phyloP scores from a whole-genome alignment of 53 echinoderm and acorn worm species.

The Apostichopus leukothele region DNA sequence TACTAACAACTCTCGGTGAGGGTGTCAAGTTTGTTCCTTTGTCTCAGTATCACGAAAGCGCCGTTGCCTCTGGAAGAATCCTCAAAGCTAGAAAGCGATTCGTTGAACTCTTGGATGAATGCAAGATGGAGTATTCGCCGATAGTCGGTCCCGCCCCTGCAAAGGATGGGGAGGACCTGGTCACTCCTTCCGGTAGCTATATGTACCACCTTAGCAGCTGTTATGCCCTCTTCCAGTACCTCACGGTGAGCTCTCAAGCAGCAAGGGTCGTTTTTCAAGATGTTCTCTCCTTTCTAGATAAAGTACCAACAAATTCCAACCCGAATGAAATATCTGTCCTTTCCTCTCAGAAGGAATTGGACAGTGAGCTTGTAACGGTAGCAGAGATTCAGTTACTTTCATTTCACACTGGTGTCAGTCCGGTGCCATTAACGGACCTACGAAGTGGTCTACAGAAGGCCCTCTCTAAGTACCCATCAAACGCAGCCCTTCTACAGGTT shows the following conservation, averaged over 20 bases:
- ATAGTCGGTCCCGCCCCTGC: slow-evolving; percentile 34
- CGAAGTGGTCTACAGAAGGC: slow-evolving; percentile 77
- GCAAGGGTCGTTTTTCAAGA: slow-evolving; percentile 79
- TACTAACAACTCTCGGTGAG: slow-evolving; percentile 70
- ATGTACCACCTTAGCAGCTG: slow-evolving; percentile 68
- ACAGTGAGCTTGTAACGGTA: slow-evolving; percentile 66
- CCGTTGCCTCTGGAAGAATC: slow-evolving; percentile 64
- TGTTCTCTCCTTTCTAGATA: slow-evolving; percentile 55
- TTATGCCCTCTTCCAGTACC: slow-evolving; percentile 89
- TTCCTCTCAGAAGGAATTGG: slow-evolving; percentile 54
- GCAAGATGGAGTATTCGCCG: slow-evolving; percentile 41
- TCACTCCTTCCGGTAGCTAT: slow-evolving; percentile 54
- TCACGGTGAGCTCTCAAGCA: slow-evolving; percentile 85
- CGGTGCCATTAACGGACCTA: slow-evolving; percentile 63
- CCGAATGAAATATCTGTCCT: slow-evolving; percentile 22
- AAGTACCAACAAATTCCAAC: slow-evolving; percentile 23
- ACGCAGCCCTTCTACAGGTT: slow-evolving; percentile 64
- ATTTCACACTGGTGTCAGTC: slow-evolving; percentile 61
- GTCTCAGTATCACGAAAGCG: slow-evolving; percentile 48
- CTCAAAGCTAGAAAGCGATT: slow-evolving; percentile 78
- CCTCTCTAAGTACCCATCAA: slow-evolving; percentile 63
- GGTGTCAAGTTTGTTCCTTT: slow-evolving; percentile 59
- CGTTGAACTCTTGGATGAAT: slow-evolving; percentile 50
- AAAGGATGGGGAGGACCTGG: neutral
- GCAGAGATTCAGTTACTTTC: slow-evolving; percentile 66